A percentile compares a stretch with the other conserved stretches of the same genome.
Conservation (phyloP, 2,797 vertebrate genomes). For the Alosa sapidissima region DNA sequence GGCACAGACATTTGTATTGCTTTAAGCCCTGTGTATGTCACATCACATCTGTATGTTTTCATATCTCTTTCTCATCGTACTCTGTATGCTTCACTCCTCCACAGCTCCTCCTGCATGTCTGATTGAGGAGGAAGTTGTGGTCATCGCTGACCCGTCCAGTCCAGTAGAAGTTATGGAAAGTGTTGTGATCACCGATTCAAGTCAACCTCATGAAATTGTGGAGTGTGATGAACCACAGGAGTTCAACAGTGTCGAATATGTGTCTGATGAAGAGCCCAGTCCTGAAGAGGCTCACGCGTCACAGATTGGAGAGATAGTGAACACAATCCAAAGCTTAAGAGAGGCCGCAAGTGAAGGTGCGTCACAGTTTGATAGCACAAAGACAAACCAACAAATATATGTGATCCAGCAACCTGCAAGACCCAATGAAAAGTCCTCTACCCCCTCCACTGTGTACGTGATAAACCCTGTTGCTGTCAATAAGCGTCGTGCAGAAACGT, state of each 20-base stretch:
- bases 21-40: neutral
- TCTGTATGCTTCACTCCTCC: neutral
- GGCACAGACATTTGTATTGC: too few relatives aligned
- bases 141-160: neutral
- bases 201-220: neutral
- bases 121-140: neutral
- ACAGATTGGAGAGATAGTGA: neutral
- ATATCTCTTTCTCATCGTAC: neutral
- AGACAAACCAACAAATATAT: slow-evolving; percentile 31
- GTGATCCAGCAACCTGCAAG: slow-evolving; percentile 22
- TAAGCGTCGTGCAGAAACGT: slow-evolving; percentile 43
- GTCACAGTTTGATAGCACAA: neutral
- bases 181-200: neutral
- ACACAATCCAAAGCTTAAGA: neutral
- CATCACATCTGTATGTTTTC: neutral
- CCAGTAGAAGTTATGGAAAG: neutral
- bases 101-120: neutral
- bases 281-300: neutral
- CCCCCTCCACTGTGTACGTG: slow-evolving; percentile 24
- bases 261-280: neutral
- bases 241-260: neutral
- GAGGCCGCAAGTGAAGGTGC: neutral
- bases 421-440: slow-evolving; percentile 42
- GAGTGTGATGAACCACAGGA: neutral
- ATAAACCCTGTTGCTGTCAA: neutral